Conservation (phyloP, 2,888 invertebrate species). For the Incurvaria masculella region DNA sequence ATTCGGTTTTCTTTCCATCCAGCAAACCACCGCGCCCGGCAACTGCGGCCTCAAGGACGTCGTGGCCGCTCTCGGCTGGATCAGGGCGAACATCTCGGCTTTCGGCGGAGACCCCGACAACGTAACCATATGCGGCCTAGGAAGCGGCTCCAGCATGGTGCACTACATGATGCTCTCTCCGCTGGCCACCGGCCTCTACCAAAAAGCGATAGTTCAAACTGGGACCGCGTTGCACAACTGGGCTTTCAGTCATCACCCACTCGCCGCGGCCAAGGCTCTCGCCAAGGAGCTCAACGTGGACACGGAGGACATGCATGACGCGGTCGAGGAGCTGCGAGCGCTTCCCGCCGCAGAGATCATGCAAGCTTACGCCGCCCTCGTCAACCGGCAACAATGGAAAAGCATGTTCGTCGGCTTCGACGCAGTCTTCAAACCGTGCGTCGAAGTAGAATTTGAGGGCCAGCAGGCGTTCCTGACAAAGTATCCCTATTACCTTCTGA, state of each 20-base stretch:
- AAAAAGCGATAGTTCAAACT: slow-evolving; percentile 46
- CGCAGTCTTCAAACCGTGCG: slow-evolving; percentile 37
- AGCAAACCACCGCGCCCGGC: slow-evolving; percentile 42
- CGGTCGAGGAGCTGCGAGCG: slow-evolving; percentile 32
- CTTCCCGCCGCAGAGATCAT: slow-evolving; percentile 29
- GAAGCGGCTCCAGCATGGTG: slow-evolving; percentile 42
- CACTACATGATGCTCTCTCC: slow-evolving; percentile 49
- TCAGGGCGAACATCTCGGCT: slow-evolving; percentile 34
- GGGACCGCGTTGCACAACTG: slow-evolving; percentile 42
- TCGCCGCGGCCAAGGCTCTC: slow-evolving; percentile 26
- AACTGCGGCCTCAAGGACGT: slow-evolving; percentile 48
- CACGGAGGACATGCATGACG: slow-evolving; percentile 20
- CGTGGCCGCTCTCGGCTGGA: slow-evolving; percentile 43
- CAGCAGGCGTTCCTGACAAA: slow-evolving; percentile 39
- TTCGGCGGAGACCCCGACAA: slow-evolving; percentile 50
- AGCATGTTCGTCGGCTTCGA: slow-evolving; percentile 23
- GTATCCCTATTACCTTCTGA: slow-evolving; percentile 34
- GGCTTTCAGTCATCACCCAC: slow-evolving; percentile 35
- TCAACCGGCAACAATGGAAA: background rate
- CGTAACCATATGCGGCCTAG: slow-evolving; percentile 47
- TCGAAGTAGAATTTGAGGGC: slow-evolving; percentile 44
- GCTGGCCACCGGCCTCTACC: slow-evolving; percentile 43
- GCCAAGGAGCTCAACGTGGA: slow-evolving; percentile 30
- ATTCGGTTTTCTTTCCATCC: slow-evolving; percentile 45
- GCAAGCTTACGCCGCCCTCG: slow-evolving; percentile 18